Conservation (phyloP, 2,888 invertebrate species). For the Adelphocoris suturalis region DNA sequence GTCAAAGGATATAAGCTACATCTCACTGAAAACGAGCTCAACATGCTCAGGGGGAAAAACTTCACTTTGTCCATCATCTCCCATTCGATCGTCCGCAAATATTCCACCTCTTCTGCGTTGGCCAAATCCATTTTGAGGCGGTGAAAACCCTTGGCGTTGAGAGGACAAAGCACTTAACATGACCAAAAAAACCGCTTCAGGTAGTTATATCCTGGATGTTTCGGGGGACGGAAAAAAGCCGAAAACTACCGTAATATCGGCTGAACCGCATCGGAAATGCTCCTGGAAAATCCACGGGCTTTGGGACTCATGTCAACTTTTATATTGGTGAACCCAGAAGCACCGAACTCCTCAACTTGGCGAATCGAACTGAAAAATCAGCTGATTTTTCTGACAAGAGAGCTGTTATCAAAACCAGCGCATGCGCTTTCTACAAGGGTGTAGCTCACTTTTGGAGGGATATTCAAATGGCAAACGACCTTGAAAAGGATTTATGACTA, state of each 20-base stretch:
- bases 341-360: background rate
- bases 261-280: background rate
- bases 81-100: conserved; percentile 95
- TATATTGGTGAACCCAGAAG: background rate
- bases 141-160: background rate
- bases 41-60: conserved; percentile 94
- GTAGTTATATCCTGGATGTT: background rate
- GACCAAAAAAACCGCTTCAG: background rate
- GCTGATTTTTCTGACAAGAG: conserved; percentile 22
- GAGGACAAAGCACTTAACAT: background rate
- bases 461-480: background rate
- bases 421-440: background rate
- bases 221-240: background rate
- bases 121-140: conserved; percentile 62
- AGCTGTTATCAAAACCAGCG: background rate
- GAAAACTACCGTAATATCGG: background rate
- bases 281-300: background rate
- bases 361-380: conserved; percentile 34
- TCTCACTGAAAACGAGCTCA: conserved; percentile 90
- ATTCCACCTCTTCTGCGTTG: conserved; percentile 78
- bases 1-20: conserved; percentile 92
- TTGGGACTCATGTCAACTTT: conserved; percentile 25
- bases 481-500: background rate
- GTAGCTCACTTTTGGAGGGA: background rate
- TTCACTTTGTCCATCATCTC: conserved; percentile 98